Evolutionary conservation across 2,113 vertebrate species (phyloP).

Genomic region (Mionectes macconnelli): DNA sequence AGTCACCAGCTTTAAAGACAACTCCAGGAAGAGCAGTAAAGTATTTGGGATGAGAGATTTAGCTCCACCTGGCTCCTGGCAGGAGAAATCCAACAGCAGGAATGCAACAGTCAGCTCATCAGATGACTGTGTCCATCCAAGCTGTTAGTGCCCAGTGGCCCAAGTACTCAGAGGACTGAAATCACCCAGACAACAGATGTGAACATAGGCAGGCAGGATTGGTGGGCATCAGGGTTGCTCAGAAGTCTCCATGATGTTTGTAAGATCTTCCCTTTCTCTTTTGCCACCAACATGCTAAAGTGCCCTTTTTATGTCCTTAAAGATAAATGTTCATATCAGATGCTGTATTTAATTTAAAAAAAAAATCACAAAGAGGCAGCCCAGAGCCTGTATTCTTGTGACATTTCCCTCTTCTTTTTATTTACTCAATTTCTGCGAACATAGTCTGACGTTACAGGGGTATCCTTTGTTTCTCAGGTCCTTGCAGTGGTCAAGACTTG

Average conservation of each 20-base stretch:
- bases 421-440: background rate
- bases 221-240: rapidly evolving
- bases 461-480: background rate
- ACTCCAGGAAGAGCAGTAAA: background rate
- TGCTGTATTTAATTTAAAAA: no score
- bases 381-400: background rate
- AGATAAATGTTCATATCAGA: background rate
- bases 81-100: background rate
- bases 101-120: background rate
- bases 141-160: rapidly evolving
- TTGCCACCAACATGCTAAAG: background rate
- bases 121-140: background rate
- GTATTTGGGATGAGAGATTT: background rate
- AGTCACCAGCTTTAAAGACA: background rate
- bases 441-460: background rate
- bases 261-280: background rate
- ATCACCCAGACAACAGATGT: background rate
- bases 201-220: background rate
- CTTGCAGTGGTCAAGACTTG: background rate
- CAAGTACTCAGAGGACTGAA: background rate
- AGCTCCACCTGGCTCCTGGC: background rate
- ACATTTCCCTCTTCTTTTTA: background rate
- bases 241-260: rapidly evolving
- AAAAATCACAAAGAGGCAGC: background rate
- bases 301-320: background rate